Base-by-base conservation (phyloP, 2,888 invertebrate genomes). In the Drosophila algonquin region DNA sequence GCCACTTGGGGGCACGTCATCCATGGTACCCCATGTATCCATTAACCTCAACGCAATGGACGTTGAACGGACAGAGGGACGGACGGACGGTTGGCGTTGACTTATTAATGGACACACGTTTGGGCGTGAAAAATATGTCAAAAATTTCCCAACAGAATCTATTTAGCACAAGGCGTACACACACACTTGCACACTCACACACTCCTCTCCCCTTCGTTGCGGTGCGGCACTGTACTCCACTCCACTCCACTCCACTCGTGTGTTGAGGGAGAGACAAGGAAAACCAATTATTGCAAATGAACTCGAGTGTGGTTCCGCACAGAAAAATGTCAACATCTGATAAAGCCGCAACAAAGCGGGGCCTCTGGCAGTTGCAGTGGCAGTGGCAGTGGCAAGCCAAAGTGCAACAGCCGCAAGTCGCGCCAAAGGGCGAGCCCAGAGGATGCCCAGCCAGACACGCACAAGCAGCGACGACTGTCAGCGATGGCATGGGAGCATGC, bases 271-370 rank as follows among this genome's bases (percentile, higher is more conserved):
- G 58, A 72, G 75, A 90, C 90, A 91, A 90, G 89, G 88, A 90
- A 90, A 90, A 90, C 85, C 91, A 90, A 90, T 90, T 90, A 85
- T 89, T 87, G 87, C 85, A 90, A 90, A 90, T 90, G 89, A 91
- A 90, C 86, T 91, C 89, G 88, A 90, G 84, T 91, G 91, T 90
- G 86, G 88, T 90, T 91, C 90, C 90, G 90, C 89, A 6, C n/a
- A 40, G 40, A 84, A 89, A 86, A 88, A 90, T 89, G 87, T 88
- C 89, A 90, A 83, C 87, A 82, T 83, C 82, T 82, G 83, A 82
- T 86, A 86, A 80, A 81, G 87, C 84, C 84, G 84, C 81, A 68
- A 58, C 75, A 57, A 71, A 77, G 24, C 24, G 45, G 24, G 21
- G 51, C 45, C 50, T 27, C 51, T 40, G 35, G 44, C 21, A 5